These are phyloP conservation scores for Etheostoma nigrum DNA, from an alignment of 2,797 vertebrate genomes.

Conservation along the genomic window DNA sequence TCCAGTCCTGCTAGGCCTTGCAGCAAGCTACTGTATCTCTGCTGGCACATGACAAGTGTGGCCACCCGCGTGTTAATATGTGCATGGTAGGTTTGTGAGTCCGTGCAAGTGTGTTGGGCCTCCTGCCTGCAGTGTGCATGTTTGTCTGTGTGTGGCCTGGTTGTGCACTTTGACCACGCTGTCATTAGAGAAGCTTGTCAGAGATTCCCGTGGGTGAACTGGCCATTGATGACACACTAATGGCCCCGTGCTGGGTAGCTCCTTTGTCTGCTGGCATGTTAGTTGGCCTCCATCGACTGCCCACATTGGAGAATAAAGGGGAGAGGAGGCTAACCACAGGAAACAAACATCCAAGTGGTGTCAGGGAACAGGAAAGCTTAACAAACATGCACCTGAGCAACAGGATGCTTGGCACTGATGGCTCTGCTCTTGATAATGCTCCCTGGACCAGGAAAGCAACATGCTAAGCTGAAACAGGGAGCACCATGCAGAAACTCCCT, in stretches of 20 bases:
- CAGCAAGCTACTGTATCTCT: conserved; percentile 50
- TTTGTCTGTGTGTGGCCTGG: conserved; percentile 59
- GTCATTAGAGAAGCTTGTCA: conserved; percentile 38
- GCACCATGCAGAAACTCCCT: too few species aligned
- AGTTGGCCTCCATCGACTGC: conserved; percentile 31
- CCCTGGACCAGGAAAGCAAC: too few species aligned
- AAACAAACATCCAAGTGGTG: conserved; percentile 2
- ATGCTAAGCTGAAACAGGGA: too few species aligned
- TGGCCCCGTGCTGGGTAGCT: conserved; percentile 39
- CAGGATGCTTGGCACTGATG: background rate
- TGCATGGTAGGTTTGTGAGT: conserved; percentile 19
- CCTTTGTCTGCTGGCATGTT: conserved; percentile 53
- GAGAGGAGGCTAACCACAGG: background rate
- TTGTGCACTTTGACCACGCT: background rate
- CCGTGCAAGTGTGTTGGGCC: background rate
- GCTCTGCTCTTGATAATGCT: too few species aligned
- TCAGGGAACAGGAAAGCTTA: background rate
- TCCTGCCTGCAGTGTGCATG: conserved; percentile 10
- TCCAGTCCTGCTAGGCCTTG: conserved; percentile 61
- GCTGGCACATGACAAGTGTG: conserved; percentile 26
- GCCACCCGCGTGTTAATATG: background rate
- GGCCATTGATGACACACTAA: conserved; percentile 44
- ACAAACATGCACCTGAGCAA: background rate
- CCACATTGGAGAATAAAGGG: conserved; percentile 26
- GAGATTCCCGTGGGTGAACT: conserved; percentile 33